These are phyloP conservation scores for Dolichomitus sp. DNA, from an alignment of 2,888 invertebrate genomes.

Conservation along the genomic window DNA sequence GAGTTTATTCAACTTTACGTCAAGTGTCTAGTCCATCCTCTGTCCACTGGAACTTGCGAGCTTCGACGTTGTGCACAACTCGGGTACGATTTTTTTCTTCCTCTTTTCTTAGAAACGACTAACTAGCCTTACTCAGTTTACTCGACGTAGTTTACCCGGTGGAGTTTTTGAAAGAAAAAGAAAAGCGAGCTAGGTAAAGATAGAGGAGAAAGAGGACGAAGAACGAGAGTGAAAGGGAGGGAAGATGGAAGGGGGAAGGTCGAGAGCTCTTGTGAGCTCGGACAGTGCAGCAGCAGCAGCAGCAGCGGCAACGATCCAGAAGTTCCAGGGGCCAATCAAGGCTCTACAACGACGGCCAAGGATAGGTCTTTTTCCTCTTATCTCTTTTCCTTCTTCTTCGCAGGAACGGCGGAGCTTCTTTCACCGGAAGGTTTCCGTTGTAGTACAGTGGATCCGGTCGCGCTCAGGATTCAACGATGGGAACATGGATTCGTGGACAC, in stretches of 20 bases:
- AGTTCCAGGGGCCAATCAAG: conserved; percentile 16
- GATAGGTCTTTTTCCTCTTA: neutral
- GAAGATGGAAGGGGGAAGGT: too few species aligned
- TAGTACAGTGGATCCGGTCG: neutral
- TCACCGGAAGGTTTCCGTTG: neutral
- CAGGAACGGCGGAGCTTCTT: neutral
- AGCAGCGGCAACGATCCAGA: neutral
- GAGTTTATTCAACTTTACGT: conserved; percentile 35
- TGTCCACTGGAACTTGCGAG: neutral
- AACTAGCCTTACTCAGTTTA: conserved; percentile 57
- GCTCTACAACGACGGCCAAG: neutral
- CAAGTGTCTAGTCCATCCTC: conserved; percentile 20
- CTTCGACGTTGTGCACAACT: neutral
- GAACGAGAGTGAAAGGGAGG: conserved; percentile 13
- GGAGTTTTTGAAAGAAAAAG: conserved; percentile 41
- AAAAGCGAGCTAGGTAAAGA: conserved; percentile 6
- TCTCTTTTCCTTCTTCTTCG: neutral
- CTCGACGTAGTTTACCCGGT: conserved; percentile 50
- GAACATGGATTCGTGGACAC: neutral
- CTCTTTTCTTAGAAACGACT: conserved; percentile 18
- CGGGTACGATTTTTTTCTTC: neutral
- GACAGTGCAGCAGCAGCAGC: conserved; percentile 10
- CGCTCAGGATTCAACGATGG: conserved; percentile 7
- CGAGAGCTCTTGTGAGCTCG: conserved; percentile 20
- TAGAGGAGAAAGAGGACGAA: conserved; percentile 1